Evolutionary conservation across 1,140 invertebrate genomes (phyloP).

Genomic region (Pentalonia nigronervosa): DNA sequence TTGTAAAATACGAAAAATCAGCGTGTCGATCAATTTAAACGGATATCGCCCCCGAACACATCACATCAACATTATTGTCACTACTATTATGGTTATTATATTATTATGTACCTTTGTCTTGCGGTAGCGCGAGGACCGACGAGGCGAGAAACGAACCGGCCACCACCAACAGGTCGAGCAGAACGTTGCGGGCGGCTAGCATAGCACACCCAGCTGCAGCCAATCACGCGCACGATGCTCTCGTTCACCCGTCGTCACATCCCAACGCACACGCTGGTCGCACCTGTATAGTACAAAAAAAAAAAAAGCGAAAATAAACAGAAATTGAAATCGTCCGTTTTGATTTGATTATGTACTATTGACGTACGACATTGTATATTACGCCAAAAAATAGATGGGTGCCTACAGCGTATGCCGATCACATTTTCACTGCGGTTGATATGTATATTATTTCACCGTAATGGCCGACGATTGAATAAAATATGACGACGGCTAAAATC

Average conservation of each 20-base stretch:
- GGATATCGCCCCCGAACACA: no score
- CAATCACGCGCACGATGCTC: constrained; percentile 4
- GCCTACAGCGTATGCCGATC: background rate
- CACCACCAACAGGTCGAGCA: constrained; percentile 54
- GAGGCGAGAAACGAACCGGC: constrained; percentile 9
- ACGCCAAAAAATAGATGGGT: no score
- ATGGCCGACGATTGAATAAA: background rate
- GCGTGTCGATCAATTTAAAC: no score
- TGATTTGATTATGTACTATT: no score
- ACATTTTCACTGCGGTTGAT: no score
- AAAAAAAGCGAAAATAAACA: background rate
- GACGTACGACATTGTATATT: no score
- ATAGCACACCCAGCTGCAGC: constrained; percentile 42
- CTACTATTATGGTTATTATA: no score
- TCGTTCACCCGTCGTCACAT: constrained; percentile 40
- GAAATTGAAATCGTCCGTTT: background rate
- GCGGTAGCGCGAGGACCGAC: constrained; percentile 9
- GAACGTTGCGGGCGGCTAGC: constrained; percentile 41
- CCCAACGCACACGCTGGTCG: background rate
- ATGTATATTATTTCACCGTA: background rate
- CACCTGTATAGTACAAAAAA: constrained; percentile 5
- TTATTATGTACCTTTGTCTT: constrained; percentile 28
- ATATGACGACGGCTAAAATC: background rate
- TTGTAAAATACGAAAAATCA: no score
- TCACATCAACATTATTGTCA: no score